Evolutionary conservation across 2,113 vertebrate genomes (phyloP).

Genomic region (Microcebus lehilahytsara): DNA sequence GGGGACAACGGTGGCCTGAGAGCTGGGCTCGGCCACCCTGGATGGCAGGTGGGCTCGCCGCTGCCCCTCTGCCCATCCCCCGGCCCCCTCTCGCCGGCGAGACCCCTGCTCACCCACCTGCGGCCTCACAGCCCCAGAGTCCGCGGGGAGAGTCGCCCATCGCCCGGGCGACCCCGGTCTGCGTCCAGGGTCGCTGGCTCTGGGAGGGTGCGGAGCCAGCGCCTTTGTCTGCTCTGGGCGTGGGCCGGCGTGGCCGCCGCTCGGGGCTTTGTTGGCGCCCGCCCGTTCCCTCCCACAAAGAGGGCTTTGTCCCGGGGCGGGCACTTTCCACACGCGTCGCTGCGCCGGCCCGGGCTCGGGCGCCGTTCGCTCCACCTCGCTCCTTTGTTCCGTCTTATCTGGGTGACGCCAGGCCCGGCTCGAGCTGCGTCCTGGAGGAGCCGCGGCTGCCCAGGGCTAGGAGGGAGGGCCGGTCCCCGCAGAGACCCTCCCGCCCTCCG

Average conservation of each 20-base stretch:
- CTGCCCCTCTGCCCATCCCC: fast-evolving
- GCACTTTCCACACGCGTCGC: neutral
- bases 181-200: neutral
- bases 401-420: neutral
- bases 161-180: neutral
- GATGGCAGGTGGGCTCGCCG: neutral
- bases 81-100: fast-evolving
- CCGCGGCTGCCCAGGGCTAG: fast-evolving
- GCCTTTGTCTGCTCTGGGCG: neutral
- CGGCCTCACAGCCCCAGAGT: neutral
- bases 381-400: neutral
- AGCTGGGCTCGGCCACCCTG: no score
- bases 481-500: neutral
- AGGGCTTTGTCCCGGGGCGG: fast-evolving
- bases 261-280: neutral
- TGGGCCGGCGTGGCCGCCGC: neutral
- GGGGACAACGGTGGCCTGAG: neutral
- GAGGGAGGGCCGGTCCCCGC: fast-evolving
- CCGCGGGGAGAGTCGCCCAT: fast-evolving
- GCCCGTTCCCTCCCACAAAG: neutral
- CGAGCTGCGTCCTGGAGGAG: neutral
- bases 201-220: fast-evolving
- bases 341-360: fast-evolving
- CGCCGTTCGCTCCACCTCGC: fast-evolving
- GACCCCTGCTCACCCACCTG: fast-evolving